Percentiles rank a stretch among this genome's conserved stretches.
Conservation (phyloP, 2,888 invertebrate species). For the Stratiomys singularior region DNA sequence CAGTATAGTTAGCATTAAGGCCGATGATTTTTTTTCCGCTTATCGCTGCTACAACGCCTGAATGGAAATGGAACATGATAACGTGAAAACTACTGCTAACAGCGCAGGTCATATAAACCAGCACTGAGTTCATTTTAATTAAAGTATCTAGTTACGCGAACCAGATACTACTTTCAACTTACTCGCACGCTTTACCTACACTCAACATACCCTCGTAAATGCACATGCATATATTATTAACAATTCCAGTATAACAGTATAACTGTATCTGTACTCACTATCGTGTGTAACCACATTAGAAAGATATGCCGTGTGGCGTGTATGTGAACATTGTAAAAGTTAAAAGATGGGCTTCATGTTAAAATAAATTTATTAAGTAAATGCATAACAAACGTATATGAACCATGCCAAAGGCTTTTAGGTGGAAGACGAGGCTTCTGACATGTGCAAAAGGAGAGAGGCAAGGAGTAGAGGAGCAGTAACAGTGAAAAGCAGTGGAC, state of each 20-base stretch:
- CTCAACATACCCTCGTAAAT: no score
- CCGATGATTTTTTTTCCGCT: no score
- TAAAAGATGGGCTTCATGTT: conserved; percentile 28
- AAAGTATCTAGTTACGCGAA: conserved; percentile 35
- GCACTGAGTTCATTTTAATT: conserved; percentile 31
- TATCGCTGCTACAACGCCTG: background rate
- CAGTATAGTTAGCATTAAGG: no score
- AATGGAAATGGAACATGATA: conserved; percentile 18
- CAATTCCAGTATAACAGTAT: background rate
- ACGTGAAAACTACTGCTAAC: conserved; percentile 18
- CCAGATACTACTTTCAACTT: conserved; percentile 12
- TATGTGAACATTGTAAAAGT: conserved; percentile 1
- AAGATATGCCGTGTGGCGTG: conserved; percentile 12
- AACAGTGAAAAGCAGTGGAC: no score
- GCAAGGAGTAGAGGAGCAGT: no score
- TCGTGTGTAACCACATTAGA: background rate
- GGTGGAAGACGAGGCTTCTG: background rate
- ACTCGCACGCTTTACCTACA: conserved; percentile 16
- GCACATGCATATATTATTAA: background rate
- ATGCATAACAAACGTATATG: background rate
- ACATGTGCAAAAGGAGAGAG: no score
- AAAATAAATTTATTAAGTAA: conserved; percentile 26
- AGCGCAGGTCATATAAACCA: conserved; percentile 27
- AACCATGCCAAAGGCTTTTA: background rate
- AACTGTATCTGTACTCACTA: conserved; percentile 17